Evolutionary conservation across 2,113 vertebrate genomes (phyloP).

Genomic region (Gambusia holbrooki): DNA sequence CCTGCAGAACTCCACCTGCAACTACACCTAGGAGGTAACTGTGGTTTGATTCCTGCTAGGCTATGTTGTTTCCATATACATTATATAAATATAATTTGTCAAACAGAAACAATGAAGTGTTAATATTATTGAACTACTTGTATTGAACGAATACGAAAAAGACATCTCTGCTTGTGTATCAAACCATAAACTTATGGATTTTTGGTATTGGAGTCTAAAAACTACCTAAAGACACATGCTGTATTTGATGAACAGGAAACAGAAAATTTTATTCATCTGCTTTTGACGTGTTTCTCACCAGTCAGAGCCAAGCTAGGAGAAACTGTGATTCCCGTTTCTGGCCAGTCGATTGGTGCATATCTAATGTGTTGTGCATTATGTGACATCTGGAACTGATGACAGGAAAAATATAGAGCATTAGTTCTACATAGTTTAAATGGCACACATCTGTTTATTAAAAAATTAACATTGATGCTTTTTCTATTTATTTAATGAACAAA

Average conservation of each 20-base stretch:
- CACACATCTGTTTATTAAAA: neutral
- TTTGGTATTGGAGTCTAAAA: too few species aligned
- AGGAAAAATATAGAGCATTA: neutral
- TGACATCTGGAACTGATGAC: neutral
- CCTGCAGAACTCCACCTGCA: slow-evolving; percentile 60
- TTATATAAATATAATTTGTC: too few species aligned
- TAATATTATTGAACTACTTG: too few species aligned
- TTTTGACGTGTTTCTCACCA: neutral
- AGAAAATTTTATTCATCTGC: neutral
- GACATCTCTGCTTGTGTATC: too few species aligned
- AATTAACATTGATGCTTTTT: neutral
- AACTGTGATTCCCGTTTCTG: neutral
- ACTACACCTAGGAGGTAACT: slow-evolving; percentile 60
- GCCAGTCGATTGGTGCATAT: neutral
- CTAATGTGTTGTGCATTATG: neutral
- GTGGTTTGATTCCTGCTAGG: slow-evolving; percentile 6
- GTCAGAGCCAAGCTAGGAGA: too few species aligned
- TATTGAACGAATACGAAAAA: too few species aligned
- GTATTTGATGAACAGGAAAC: too few species aligned
- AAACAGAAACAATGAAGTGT: too few species aligned
- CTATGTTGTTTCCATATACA: slow-evolving; percentile 1
- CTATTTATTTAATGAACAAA: neutral
- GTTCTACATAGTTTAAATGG: neutral
- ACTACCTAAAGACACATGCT: too few species aligned
- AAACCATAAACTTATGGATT: too few species aligned